Conservation (phyloP, 2,888 invertebrate species). For the Drosophila monieri region DNA sequence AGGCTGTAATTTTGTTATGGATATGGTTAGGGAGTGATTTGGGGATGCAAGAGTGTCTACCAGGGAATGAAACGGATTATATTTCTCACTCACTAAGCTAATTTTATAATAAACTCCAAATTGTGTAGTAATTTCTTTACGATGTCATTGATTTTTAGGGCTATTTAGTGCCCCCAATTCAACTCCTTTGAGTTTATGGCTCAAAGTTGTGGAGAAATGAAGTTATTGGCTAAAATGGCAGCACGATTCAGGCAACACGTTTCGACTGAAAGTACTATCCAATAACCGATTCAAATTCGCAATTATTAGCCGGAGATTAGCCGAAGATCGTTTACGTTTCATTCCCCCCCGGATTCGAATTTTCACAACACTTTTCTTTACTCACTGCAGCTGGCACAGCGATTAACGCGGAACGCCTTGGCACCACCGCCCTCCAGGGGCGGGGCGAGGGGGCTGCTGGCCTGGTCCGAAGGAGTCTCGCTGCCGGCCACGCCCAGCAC, state of each 20-base stretch:
- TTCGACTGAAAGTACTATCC: slow-evolving; percentile 11
- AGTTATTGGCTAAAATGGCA: slow-evolving; percentile 12
- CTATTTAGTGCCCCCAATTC: background rate
- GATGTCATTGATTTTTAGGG: background rate
- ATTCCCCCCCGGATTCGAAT: slow-evolving; percentile 9
- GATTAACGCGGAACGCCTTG: slow-evolving; percentile 68
- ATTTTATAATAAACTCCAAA: background rate
- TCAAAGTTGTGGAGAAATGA: slow-evolving; percentile 4
- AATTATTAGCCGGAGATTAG: slow-evolving; percentile 28
- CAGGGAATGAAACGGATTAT: slow-evolving; percentile 11
- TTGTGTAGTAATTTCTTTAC: background rate
- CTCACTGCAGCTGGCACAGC: slow-evolving; percentile 82
- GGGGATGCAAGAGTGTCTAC: background rate
- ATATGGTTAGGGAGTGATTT: slow-evolving; percentile 8
- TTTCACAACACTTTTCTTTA: slow-evolving; percentile 36
- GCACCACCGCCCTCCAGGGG: slow-evolving; percentile 48
- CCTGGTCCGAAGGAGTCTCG: slow-evolving; percentile 35
- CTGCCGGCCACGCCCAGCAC: slow-evolving; percentile 52
- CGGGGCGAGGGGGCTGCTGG: background rate
- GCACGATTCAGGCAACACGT: slow-evolving; percentile 22
- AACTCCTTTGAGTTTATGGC: background rate
- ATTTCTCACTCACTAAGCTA: background rate
- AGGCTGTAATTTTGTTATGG: slow-evolving; percentile 64
- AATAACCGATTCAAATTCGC: slow-evolving; percentile 25
- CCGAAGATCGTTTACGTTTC: slow-evolving; percentile 12